These are phyloP conservation scores for Pogonocichla stellata DNA, from an alignment of 2,113 vertebrate species.

Conservation along the genomic window DNA sequence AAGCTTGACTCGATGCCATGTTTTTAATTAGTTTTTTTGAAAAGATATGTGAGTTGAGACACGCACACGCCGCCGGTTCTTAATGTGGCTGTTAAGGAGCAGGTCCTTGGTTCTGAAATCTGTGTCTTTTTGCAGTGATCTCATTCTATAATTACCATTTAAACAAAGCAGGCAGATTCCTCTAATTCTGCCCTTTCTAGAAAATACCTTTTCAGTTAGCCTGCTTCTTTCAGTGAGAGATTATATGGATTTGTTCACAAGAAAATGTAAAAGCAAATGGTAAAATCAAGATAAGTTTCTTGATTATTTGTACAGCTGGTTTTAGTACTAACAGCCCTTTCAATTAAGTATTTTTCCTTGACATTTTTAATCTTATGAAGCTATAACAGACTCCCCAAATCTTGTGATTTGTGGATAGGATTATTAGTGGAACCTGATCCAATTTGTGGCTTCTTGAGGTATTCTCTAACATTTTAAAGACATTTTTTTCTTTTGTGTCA, in stretches of 20 bases:
- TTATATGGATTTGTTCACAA: neutral
- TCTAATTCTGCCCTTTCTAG: neutral
- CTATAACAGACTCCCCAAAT: neutral
- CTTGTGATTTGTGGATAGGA: neutral
- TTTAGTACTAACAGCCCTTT: neutral
- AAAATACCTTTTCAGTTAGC: neutral
- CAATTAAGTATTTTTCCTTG: neutral
- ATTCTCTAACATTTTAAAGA: neutral
- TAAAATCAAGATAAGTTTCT: neutral
- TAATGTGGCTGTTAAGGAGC: neutral
- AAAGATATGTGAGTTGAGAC: neutral
- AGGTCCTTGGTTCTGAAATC: neutral
- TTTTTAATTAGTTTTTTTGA: slow-evolving; percentile 31
- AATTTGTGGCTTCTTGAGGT: neutral
- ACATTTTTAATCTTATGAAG: neutral
- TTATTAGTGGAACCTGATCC: neutral
- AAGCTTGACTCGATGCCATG: slow-evolving; percentile 8
- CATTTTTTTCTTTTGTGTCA: neutral
- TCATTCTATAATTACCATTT: neutral
- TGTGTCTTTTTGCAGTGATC: neutral
- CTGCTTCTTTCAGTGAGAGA: neutral
- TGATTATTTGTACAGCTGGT: neutral
- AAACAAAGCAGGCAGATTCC: neutral
- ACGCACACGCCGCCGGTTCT: rapidly evolving
- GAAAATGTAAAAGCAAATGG: neutral